phyloP scores from a whole-genome alignment of 53 echinoderm and acorn worm genomes.

The Antedon mediterranea region DNA sequence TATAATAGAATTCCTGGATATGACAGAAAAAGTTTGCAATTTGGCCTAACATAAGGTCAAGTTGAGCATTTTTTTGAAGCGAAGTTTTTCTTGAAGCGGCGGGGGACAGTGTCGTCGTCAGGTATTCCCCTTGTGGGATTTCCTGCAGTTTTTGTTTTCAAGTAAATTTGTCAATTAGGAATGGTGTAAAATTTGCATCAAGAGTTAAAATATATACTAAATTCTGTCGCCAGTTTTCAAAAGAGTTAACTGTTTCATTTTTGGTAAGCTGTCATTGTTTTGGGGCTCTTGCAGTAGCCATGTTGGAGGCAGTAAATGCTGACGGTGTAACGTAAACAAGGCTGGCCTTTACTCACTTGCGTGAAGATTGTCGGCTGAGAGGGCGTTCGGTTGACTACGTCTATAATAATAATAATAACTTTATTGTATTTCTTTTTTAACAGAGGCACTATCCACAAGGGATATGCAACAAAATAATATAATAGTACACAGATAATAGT shows the following conservation, averaged over 20 bases:
- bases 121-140: not conserved
- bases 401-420: too few relatives aligned
- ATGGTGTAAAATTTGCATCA: slow-evolving; percentile 16
- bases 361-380: too few relatives aligned
- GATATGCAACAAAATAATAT: too few relatives aligned
- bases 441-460: too few relatives aligned
- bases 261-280: not conserved
- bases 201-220: slow-evolving; percentile 23
- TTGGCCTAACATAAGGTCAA: slow-evolving; percentile 33
- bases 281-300: slow-evolving; percentile 12
- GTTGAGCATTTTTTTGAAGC: slow-evolving; percentile 14
- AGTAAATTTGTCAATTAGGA: not conserved
- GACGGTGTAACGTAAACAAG: too few relatives aligned
- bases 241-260: slow-evolving; percentile 14
- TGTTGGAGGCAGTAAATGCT: too few relatives aligned
- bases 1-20: too few relatives aligned
- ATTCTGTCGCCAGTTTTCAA: slow-evolving; percentile 36
- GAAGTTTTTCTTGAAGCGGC: slow-evolving; percentile 2
- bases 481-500: too few relatives aligned
- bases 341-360: too few relatives aligned
- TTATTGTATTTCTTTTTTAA: too few relatives aligned
- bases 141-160: not conserved
- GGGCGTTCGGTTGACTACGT: too few relatives aligned
- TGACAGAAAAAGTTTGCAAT: too few relatives aligned
- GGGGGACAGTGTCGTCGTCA: not conserved